Evolutionary conservation across 2,888 invertebrate genomes (phyloP).

Genomic region (Sylvicola cinctus): DNA sequence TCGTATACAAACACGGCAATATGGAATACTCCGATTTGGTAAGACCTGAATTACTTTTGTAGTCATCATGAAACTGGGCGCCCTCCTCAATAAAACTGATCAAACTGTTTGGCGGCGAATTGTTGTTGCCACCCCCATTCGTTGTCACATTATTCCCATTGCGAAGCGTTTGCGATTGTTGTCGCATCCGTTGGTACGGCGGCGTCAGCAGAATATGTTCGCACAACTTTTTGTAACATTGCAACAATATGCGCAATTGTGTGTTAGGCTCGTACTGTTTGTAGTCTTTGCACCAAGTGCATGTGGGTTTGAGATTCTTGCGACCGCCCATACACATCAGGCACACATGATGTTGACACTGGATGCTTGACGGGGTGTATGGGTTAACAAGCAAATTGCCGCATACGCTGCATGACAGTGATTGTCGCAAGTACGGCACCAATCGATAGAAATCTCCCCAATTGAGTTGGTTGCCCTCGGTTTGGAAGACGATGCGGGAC

Average conservation of each 20-base stretch:
- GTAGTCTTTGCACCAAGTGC: constrained; percentile 70
- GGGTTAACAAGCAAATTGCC: constrained; percentile 65
- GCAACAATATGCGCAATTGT: constrained; percentile 56
- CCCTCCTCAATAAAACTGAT: constrained; percentile 63
- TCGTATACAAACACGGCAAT: constrained; percentile 49
- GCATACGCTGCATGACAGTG: constrained; percentile 78
- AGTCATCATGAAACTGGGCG: constrained; percentile 53
- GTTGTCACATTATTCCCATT: constrained; percentile 16
- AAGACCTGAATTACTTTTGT: constrained; percentile 48
- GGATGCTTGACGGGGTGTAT: constrained; percentile 51
- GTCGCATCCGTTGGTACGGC: constrained; percentile 29
- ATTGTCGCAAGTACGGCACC: constrained; percentile 67
- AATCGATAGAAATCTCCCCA: constrained; percentile 67
- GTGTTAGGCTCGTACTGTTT: constrained; percentile 64
- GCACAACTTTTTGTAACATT: constrained; percentile 79
- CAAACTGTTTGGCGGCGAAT: constrained; percentile 27
- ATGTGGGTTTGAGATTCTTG: constrained; percentile 67
- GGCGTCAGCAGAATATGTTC: constrained; percentile 56
- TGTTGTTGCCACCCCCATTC: constrained; percentile 8
- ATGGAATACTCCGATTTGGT: constrained; percentile 56
- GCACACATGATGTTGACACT: constrained; percentile 80
- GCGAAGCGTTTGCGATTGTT: constrained; percentile 25
- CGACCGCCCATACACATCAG: constrained; percentile 63
- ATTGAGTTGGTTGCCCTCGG: constrained; percentile 27
- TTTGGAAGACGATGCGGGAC: constrained; percentile 15